Percentiles rank a stretch among this genome's conserved stretches.
Conservation (phyloP, 2,888 invertebrate genomes). For the Germaria angustata region DNA sequence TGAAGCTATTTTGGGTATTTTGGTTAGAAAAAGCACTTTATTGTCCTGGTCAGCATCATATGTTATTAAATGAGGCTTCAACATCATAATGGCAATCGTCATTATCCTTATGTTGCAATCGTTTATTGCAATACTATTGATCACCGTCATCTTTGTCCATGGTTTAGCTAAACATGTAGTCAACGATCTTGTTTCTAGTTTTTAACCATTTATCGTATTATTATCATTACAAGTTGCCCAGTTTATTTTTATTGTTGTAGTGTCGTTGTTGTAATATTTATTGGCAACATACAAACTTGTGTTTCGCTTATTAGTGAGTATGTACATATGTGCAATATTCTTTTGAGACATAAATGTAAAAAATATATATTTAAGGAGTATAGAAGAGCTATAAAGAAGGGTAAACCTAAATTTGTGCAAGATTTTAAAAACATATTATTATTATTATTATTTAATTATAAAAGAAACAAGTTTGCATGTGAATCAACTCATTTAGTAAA, state of each 20-base stretch:
- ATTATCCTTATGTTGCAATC: background rate
- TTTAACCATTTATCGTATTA: conserved; percentile 54
- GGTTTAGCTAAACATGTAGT: conserved; percentile 33
- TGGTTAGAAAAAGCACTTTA: no score
- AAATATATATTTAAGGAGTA: conserved; percentile 11
- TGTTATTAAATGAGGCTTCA: no score
- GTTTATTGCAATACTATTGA: background rate
- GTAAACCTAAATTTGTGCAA: no score
- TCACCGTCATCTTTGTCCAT: conserved; percentile 15
- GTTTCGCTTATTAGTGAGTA: background rate
- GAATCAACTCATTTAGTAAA: no score
- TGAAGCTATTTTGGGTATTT: no score
- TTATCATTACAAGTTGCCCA: conserved; percentile 43
- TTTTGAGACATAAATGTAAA: conserved; percentile 27
- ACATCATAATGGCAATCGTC: background rate
- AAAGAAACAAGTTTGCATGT: no score
- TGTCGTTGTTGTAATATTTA: conserved; percentile 21
- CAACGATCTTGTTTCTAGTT: conserved; percentile 42
- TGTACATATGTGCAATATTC: background rate
- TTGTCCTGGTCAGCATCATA: no score
- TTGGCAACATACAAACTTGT: conserved; percentile 41
- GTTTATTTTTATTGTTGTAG: conserved; percentile 14
- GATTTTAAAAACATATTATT: no score
- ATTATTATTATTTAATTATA: no score
- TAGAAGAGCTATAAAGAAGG: background rate